Percentiles rank a stretch among this genome's conserved stretches.
Evolutionary conservation across 2,888 invertebrate species (phyloP).

Genomic region (Leucania comma): DNA sequence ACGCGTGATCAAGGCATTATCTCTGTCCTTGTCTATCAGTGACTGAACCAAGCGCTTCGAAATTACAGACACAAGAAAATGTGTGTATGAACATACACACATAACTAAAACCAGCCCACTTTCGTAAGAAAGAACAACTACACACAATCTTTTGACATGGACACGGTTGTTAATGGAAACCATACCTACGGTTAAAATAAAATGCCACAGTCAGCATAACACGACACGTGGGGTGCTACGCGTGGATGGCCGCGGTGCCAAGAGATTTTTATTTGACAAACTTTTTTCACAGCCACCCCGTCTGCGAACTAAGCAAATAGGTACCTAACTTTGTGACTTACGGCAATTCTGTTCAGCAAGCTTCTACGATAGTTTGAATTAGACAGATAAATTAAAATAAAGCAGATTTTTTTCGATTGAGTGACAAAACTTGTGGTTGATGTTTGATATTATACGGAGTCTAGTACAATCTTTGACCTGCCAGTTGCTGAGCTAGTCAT

Average conservation of each 20-base stretch:
- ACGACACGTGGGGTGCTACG: constrained; percentile 82
- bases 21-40: no score
- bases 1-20: no score
- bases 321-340: constrained; percentile 75
- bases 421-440: no score
- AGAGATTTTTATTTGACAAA: constrained; percentile 88
- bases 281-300: constrained; percentile 87
- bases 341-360: constrained; percentile 40
- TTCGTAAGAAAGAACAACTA: background rate
- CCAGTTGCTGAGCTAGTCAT: no score
- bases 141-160: background rate
- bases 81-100: background rate
- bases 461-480: no score
- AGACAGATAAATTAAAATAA: background rate
- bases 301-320: constrained; percentile 88
- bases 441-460: no score
- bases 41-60: no score
- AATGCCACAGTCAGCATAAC: constrained; percentile 80
- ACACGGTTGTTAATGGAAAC: constrained; percentile 61
- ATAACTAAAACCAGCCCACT: background rate
- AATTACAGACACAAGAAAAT: no score
- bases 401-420: no score
- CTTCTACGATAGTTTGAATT: background rate
- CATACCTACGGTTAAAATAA: constrained; percentile 70
- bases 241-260: constrained; percentile 75